phyloP scores from a whole-genome alignment of 2,888 invertebrate genomes.

The Chouioia cunea region DNA sequence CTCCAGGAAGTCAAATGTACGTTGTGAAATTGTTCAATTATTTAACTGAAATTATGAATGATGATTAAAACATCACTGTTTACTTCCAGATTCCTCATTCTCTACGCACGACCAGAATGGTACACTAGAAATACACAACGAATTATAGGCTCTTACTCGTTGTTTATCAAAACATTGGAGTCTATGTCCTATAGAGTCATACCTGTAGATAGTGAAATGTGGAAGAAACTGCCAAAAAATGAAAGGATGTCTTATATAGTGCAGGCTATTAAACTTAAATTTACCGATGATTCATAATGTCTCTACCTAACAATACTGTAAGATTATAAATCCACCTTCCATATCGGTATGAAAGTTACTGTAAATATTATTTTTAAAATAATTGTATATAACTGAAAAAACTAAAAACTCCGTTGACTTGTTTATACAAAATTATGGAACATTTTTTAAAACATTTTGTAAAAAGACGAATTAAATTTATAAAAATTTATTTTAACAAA shows the following conservation, averaged over 20 bases:
- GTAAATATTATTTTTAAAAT: slow-evolving; percentile 9
- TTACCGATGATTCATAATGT: slow-evolving; percentile 61
- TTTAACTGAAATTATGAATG: neutral
- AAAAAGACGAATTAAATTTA: slow-evolving; percentile 25
- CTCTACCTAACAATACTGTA: slow-evolving; percentile 20
- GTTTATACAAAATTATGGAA: slow-evolving; percentile 49
- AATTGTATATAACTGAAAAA: slow-evolving; percentile 45
- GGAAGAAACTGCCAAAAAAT: slow-evolving; percentile 71
- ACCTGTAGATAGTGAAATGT: slow-evolving; percentile 71
- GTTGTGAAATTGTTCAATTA: neutral
- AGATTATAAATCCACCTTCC: neutral
- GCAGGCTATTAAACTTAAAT: slow-evolving; percentile 72
- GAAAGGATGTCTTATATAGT: slow-evolving; percentile 77
- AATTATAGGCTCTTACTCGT: slow-evolving; percentile 70
- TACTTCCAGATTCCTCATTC: slow-evolving; percentile 72
- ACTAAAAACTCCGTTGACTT: slow-evolving; percentile 50
- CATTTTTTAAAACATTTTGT: slow-evolving; percentile 37
- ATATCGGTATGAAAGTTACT: slow-evolving; percentile 19
- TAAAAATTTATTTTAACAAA: slow-evolving; percentile 9
- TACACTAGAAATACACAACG: slow-evolving; percentile 74
- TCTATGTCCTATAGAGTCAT: slow-evolving; percentile 70
- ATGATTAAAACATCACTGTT: slow-evolving; percentile 21
- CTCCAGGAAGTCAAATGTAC: slow-evolving; percentile 54
- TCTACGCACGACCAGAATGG: slow-evolving; percentile 71
- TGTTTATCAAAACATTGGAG: slow-evolving; percentile 73